Evolutionary conservation across 1,140 invertebrate species (phyloP).

Genomic region (Drosophila cardini): DNA sequence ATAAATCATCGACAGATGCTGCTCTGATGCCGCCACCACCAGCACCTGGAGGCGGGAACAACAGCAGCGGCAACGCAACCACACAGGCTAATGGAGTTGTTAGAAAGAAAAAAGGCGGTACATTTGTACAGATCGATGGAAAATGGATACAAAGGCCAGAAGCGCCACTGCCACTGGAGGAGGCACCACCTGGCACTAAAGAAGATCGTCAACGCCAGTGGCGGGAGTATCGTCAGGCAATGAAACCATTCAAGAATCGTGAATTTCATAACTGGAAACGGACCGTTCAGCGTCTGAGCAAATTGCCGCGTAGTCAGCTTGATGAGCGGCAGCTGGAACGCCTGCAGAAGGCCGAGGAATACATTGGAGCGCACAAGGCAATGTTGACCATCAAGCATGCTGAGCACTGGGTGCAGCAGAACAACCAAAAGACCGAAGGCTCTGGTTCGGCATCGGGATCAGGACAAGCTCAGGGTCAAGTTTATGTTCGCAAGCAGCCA

Average conservation of each 20-base stretch:
- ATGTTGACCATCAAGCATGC: conserved; percentile 75
- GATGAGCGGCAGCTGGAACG: conserved; percentile 69
- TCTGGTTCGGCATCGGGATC: background rate
- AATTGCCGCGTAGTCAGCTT: conserved; percentile 59
- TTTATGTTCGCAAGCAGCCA: conserved; percentile 53
- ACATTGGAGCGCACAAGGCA: conserved; percentile 72
- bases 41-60: conserved; percentile 15
- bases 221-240: conserved; percentile 74
- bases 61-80: background rate
- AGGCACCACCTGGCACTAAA: conserved; percentile 63
- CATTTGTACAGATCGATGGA: conserved; percentile 64
- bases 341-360: conserved; percentile 66
- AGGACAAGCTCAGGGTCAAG: conserved; percentile 28
- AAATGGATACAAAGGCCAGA: conserved; percentile 72
- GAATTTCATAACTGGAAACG: conserved; percentile 77
- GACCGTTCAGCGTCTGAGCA: conserved; percentile 74
- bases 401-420: conserved; percentile 72
- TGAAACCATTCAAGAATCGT: conserved; percentile 81
- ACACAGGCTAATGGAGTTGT: conserved; percentile 17
- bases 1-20: conserved; percentile 26
- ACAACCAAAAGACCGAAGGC: conserved; percentile 5
- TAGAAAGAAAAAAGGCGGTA: conserved; percentile 67
- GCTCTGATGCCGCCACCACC: conserved; percentile 68
- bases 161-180: conserved; percentile 62
- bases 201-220: conserved; percentile 73